These are phyloP conservation scores for Herpetotheres cachinnans DNA, from an alignment of 2,113 vertebrate species.

Conservation along the genomic window DNA sequence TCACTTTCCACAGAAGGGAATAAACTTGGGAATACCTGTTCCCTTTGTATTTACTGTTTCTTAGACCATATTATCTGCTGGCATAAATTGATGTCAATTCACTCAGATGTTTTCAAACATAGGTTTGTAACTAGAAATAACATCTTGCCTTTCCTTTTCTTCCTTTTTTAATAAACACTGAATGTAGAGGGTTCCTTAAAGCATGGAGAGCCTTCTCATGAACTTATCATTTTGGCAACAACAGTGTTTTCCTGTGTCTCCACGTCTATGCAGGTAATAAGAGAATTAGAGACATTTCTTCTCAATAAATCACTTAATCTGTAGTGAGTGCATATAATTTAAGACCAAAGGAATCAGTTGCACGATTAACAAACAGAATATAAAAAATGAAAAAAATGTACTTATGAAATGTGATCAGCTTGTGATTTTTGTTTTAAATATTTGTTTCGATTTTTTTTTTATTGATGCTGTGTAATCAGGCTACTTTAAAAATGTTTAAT, in stretches of 20 bases:
- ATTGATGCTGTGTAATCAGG: not conserved
- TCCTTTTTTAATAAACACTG: not conserved
- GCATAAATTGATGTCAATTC: not conserved
- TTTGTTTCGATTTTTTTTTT: not conserved
- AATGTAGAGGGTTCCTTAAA: constrained; percentile 37
- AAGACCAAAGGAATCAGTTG: not conserved
- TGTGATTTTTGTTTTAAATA: not conserved
- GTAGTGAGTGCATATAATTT: not conserved
- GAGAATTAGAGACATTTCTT: not conserved
- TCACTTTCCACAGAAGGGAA: not conserved
- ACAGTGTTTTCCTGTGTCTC: constrained; percentile 77
- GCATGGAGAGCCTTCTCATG: constrained; percentile 51
- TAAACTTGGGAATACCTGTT: not conserved
- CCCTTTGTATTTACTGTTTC: not conserved
- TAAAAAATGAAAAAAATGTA: not conserved
- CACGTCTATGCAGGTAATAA: constrained; percentile 68
- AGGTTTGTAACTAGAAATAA: not conserved
- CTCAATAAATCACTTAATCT: not conserved
- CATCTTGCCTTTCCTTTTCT: not conserved
- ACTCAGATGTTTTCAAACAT: not conserved
- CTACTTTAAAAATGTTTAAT: not conserved
- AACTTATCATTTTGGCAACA: constrained; percentile 74
- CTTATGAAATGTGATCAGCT: not conserved
- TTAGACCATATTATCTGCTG: not conserved
- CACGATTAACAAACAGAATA: not conserved